Evolutionary conservation across 2,888 invertebrate genomes (phyloP), one percentile per base, ranked within the genome.

Genomic region (Bombyx huttoni): DNA sequence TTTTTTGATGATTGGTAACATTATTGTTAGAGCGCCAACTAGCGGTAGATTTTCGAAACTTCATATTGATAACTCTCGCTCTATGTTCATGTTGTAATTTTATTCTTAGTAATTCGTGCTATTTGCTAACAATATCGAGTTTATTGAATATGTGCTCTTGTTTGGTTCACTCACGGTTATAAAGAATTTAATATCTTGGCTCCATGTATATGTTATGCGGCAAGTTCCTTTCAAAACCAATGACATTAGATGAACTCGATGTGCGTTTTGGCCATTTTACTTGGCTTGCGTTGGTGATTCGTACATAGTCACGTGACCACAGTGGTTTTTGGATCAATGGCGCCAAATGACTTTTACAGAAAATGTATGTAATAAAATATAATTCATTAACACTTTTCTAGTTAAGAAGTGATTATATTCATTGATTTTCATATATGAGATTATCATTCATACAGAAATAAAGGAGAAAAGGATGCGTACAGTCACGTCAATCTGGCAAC

Each of bases 181-280:
- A 69, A 75, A 61, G 65, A 66, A 68, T 72, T 70, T 63, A 72
- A 73, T 70, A 74, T 67, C 60, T 70, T 64, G 63, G 74, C 79
- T 86, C 78, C 75, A 86, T 87, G 85, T 76, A 75, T 76, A 73
- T 74, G 75, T 70, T 80, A 76, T 72, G 75, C 74, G 70, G 72
- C 68, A 79, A 81, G 76, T 82, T 83, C 75, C 76, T 80, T 72
- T 81, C 78, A 76, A 82, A 79, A 80, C 81, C 78, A 78, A 84
- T 85, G 86, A 84, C 85, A 82, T 77, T 86, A 77, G 72, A 82
- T 79, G 83, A 83, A 83, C 81, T 86, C 82, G 83, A 86, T 84
- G 85, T 87, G 88, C 86, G 87, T 86, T 86, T 84, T 87, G 84
- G 89, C 88, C 88, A 88, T 87, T 86, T 88, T 86, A 85, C 80